Base-by-base conservation (phyloP, 2,113 vertebrate genomes). In the Ammodytes marinus region DNA sequence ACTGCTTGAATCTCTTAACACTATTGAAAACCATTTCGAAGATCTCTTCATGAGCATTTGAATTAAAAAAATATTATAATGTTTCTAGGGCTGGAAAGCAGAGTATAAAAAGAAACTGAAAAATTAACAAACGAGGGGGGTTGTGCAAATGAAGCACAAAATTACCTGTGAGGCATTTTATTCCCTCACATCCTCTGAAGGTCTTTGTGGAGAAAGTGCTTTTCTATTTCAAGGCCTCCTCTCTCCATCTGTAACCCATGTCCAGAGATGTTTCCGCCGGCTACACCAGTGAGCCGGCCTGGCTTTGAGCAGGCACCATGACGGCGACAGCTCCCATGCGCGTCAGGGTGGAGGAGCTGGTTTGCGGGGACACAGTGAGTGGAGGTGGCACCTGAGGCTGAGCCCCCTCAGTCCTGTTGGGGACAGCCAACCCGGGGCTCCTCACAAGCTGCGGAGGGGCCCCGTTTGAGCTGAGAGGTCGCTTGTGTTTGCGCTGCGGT, bases 261-360 rank as follows among this genome's bases (percentile, higher is more conserved):
- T 76, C 47, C 49, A 10, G 11, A 52, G 35, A 12, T 3, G 45
- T 57, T 27, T 17, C 66, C n/a, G 11, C 69, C 0, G 7, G 69
- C 95, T 95, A 98, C 91, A 98, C 97, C 72, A 98, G 94, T 1
- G 97, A 98, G 5, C 97, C 97, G 0, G 95, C 95, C 83, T 97
- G 96, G 86, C 91, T 97, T 80, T 97, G 96, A 53, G 96, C 91
- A 0, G 97, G 96, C 74, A 97, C 95, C 95, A 96, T 96, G 65
- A 98, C 93, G 0, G 96, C 94, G 2, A 97, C 93, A 0, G 93
- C 94, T 1, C 96, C 96, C 94, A 95, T 94, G 19, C 95, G 93
- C 13, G 89, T 89, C 74, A 97, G 93, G 2, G 95, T 89, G 59
- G 95, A 93, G 46, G 94, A 81, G 70, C 92, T 92, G 61, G 93